Evolutionary conservation across 2,797 vertebrate genomes (phyloP).

Genomic region (Onychomys torridus): DNA sequence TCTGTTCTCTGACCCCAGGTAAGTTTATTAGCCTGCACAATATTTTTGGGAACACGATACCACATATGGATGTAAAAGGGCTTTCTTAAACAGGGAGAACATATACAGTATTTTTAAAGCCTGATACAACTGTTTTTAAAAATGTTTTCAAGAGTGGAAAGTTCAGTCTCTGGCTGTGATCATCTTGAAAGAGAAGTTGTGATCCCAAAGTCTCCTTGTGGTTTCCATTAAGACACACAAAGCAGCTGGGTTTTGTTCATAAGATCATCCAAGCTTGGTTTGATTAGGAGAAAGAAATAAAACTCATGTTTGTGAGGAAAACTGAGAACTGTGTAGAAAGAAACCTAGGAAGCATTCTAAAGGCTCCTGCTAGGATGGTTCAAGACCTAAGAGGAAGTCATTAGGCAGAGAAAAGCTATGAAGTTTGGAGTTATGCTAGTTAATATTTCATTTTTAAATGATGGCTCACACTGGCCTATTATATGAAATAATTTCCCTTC

Average conservation of each 20-base stretch:
- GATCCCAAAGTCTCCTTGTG: background rate
- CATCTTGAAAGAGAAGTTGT: background rate
- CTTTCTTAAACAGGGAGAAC: background rate
- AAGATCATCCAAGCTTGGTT: background rate
- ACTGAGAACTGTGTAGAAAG: background rate
- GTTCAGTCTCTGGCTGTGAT: background rate
- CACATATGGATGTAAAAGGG: background rate
- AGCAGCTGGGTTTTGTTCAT: background rate
- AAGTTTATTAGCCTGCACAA: too few relatives aligned
- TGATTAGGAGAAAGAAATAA: background rate
- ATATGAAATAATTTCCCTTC: background rate
- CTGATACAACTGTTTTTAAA: background rate
- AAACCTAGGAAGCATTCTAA: background rate
- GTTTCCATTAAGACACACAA: background rate
- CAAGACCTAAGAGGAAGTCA: background rate
- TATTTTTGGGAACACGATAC: too few relatives aligned
- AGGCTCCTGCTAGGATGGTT: background rate
- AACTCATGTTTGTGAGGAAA: background rate
- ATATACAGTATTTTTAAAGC: background rate
- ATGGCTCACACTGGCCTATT: background rate
- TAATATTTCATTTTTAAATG: slow-evolving; percentile 43
- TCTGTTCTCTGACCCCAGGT: too few relatives aligned
- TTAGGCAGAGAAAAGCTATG: background rate
- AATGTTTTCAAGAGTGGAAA: background rate
- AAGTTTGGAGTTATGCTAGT: background rate